Conservation (phyloP, 2,888 invertebrate species). For the Neocrepidodera transversa region DNA sequence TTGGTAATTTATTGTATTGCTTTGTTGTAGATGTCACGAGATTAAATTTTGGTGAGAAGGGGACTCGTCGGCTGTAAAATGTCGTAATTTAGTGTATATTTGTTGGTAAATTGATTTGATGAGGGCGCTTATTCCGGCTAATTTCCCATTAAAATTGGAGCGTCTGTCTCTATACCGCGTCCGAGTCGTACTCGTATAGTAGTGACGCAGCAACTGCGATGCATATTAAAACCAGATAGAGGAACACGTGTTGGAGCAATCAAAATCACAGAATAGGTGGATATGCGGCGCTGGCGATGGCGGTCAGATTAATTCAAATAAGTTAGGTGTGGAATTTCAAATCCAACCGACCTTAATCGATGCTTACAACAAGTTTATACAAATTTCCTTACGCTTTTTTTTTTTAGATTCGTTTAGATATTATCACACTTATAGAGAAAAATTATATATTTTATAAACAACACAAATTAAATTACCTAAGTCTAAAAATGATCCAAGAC, state of each 20-base stretch:
- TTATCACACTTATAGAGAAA: too few species aligned
- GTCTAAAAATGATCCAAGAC: too few species aligned
- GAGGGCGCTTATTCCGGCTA: slow-evolving; percentile 49
- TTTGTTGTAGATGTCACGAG: slow-evolving; percentile 58
- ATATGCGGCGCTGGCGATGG: slow-evolving; percentile 25
- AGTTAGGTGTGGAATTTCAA: slow-evolving; percentile 19
- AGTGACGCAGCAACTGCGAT: slow-evolving; percentile 46
- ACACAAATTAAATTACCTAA: too few species aligned
- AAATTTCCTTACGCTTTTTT: too few species aligned
- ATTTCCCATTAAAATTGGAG: slow-evolving; percentile 53
- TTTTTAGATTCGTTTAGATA: too few species aligned
- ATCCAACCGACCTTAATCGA: background rate
- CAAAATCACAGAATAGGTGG: slow-evolving; percentile 56
- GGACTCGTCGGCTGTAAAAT: slow-evolving; percentile 47
- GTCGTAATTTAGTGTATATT: slow-evolving; percentile 52
- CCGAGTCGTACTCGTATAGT: background rate
- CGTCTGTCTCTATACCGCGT: slow-evolving; percentile 29
- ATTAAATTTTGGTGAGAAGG: slow-evolving; percentile 55
- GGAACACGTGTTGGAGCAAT: slow-evolving; percentile 57
- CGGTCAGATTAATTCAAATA: slow-evolving; percentile 44
- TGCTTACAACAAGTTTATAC: background rate
- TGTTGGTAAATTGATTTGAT: slow-evolving; percentile 55
- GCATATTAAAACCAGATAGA: slow-evolving; percentile 54
- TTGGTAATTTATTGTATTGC: slow-evolving; percentile 60
- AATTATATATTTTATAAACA: too few species aligned